Evolutionary conservation across 2,888 invertebrate genomes (phyloP), one percentile per base, ranked within the genome.

Genomic region (Monopis laevigella): DNA sequence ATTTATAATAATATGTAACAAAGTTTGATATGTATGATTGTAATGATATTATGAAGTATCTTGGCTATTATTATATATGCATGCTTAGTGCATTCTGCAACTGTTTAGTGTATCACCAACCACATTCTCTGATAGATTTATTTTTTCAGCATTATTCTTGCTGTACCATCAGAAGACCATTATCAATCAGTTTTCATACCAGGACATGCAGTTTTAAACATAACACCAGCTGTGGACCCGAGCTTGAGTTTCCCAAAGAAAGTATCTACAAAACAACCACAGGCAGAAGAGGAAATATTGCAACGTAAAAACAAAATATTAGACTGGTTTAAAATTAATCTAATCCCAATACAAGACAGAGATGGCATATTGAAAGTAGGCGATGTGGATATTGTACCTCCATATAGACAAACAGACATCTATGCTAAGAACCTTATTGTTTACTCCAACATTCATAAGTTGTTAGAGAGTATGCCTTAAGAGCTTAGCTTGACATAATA

Each of bases 401-500:
- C 36, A 12, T 36, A 36, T 16, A 11, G 2, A 2, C 21, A 11
- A 8, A 17, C 10, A 2, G 36, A 36, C n/a, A 36, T 36, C 13
- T 36, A 12, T 21, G 21, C 36, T 21, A 16, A 36, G n/a, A 36
- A 36, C 16, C 6, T 36, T 6, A 21, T 36, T 10, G 36, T 21
- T n/a, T 21, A 11, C 21, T 21, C 11, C 10, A 24, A 24, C 24
- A 7, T 24, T 7, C 6, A 10, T 6, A 24, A 24, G 10, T 7
- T 24, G 24, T 24, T 24, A 10, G 24, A 24, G 24, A 24, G 24
- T 24, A 24, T 24, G 10, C 6, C n/a, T 24, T 24, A 10, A 24
- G 6, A 7, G 24, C 6, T 24, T 24, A 24, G 6, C 10, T 24
- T 24, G 10, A 24, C 10, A 24, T 24, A 7, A 7, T 7, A 24